These are phyloP conservation scores for Phorcus lineatus DNA, from an alignment of 2,888 invertebrate species.

Conservation along the genomic window DNA sequence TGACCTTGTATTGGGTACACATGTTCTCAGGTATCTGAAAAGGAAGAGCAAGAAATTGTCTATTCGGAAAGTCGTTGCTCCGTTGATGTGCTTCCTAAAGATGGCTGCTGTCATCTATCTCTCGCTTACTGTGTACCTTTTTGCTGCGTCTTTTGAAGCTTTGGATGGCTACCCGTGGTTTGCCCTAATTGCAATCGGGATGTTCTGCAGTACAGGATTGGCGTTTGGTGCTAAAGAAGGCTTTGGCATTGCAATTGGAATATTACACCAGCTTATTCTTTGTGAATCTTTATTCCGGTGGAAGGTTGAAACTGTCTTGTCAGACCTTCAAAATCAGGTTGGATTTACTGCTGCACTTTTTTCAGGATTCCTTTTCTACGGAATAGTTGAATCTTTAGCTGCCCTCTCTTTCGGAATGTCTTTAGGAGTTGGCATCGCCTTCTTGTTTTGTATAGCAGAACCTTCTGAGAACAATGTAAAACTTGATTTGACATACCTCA, in stretches of 20 bases:
- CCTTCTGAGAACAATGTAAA: slow-evolving; percentile 28
- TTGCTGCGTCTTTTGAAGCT: slow-evolving; percentile 12
- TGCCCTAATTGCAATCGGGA: slow-evolving; percentile 31
- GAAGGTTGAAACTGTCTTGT: slow-evolving; percentile 33
- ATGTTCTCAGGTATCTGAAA: slow-evolving; percentile 39
- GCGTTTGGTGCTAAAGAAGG: slow-evolving; percentile 46
- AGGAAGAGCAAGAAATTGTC: slow-evolving; percentile 17
- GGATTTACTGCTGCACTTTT: slow-evolving; percentile 25
- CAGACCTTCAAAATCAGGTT: neutral
- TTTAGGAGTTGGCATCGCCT: slow-evolving; percentile 45
- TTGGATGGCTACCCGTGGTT: slow-evolving; percentile 37
- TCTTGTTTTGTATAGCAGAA: slow-evolving; percentile 37
- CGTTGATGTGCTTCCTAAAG: slow-evolving; percentile 38
- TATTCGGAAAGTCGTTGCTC: neutral
- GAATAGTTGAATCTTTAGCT: slow-evolving; percentile 34
- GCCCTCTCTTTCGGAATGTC: slow-evolving; percentile 46
- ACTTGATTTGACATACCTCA: slow-evolving; percentile 19
- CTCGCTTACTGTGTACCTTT: slow-evolving; percentile 39
- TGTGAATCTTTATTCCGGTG: slow-evolving; percentile 40
- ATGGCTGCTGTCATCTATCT: slow-evolving; percentile 39
- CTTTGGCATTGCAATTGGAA: slow-evolving; percentile 49
- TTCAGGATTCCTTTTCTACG: slow-evolving; percentile 35
- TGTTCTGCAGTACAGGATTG: slow-evolving; percentile 36
- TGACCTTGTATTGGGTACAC: slow-evolving; percentile 44
- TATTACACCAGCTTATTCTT: slow-evolving; percentile 40